Evolutionary conservation across 2,797 vertebrate species (phyloP).

Genomic region (Neopelma chrysocephalum): DNA sequence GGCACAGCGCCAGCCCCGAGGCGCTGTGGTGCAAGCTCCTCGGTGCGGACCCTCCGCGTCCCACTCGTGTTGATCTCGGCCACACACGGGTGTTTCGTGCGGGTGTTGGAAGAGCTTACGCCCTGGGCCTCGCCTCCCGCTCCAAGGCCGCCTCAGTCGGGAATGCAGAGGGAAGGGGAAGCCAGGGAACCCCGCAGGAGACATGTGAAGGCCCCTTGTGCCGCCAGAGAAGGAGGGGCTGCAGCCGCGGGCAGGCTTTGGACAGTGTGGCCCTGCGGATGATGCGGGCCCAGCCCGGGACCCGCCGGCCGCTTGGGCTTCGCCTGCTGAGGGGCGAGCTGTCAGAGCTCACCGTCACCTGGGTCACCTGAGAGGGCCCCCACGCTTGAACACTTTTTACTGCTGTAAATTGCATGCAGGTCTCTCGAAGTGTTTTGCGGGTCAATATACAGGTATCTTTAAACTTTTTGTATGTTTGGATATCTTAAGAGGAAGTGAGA

Average conservation of each 20-base stretch:
- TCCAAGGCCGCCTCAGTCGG: not conserved
- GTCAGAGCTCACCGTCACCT: accelerated
- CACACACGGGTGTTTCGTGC: too few relatives aligned
- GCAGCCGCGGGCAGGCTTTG: not conserved
- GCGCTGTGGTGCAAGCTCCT: accelerated
- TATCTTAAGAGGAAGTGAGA: not conserved
- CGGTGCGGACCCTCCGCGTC: accelerated
- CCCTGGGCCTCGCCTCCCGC: not conserved
- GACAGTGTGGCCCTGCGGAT: accelerated
- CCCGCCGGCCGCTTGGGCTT: too few relatives aligned
- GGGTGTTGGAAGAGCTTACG: not conserved
- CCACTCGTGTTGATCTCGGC: accelerated
- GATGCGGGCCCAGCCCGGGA: accelerated
- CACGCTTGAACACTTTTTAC: accelerated
- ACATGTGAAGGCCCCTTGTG: not conserved
- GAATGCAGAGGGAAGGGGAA: not conserved
- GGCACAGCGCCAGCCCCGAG: not conserved
- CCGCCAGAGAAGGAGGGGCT: not conserved
- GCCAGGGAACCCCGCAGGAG: too few relatives aligned
- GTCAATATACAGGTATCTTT: not conserved
- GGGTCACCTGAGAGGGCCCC: accelerated
- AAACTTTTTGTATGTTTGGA: not conserved
- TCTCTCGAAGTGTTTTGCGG: not conserved
- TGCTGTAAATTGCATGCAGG: not conserved
- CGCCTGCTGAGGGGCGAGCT: accelerated